Base-by-base conservation (phyloP, 2,797 vertebrate species). In the Spea hammondii region DNA sequence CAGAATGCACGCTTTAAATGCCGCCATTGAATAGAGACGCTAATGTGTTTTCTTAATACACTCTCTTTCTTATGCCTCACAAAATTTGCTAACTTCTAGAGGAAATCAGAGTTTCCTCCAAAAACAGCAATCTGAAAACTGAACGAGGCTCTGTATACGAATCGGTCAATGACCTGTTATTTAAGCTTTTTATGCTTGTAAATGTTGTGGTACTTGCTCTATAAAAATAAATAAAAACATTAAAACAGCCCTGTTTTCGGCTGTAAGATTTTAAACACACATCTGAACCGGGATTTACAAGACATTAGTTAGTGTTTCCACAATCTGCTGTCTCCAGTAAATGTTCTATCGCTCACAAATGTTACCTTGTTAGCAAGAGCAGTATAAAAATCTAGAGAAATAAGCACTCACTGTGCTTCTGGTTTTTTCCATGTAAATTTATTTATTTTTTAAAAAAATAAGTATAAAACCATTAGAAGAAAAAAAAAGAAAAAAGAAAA, bases 281-380 rank as follows among this genome's bases (percentile, higher is more conserved):
- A 32, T 32, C 32, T 32, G 32, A 32, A 32, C 32, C 32, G 32
- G 32, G 32, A 32, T 32, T 32, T 62, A 32, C 14, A 32, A 76
- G 45, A 49, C 44, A 49, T 68, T 67, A 9, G 32, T 9, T 17
- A 67, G 12, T 5, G 14, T 51, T 76, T 76, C 65, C 51, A 68
- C 12, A 47, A 9, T 66, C 44, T 71, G 32, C 44, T 59, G 12
- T 49, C 54, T 67, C 6, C 74, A 60, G 46, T 14, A 50, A 44
- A 11, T 68, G 46, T 68, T 68, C 45, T 14, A 17, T 46, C 44
- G 44, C 11, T 57, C 14, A 48, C 74, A 69, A 32, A 14, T 47
- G 46, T 8, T 47, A 57, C n/a, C 49, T 68, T 69, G 14, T 67
- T 47, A 50, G 65, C 8, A 0, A 44, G 5, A 66, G 50, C 64